Evolutionary conservation across 2,113 vertebrate species (phyloP), one percentile per base, ranked within the genome.

Genomic region (Calyptommatus sinebrachiatus): DNA sequence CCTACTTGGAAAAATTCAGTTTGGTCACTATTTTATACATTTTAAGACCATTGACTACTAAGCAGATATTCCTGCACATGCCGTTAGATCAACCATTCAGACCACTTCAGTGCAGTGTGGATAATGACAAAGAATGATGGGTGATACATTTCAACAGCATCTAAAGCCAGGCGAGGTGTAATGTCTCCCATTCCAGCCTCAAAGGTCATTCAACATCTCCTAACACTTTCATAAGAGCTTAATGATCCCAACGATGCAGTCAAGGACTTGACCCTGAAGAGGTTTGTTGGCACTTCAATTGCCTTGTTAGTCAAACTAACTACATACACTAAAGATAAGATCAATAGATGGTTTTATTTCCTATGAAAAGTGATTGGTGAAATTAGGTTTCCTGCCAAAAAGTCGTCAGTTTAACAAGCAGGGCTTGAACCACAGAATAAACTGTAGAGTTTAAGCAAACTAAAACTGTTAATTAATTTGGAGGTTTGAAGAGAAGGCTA

Each of bases 281-380:
- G n/a, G 29, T 80, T 80, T 78, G 29, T 60, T 78, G 60, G 22
- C 28, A 22, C 29, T 41, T 50, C 63, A 68, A 16, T 35, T 74
- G 31, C 18, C 63, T 74, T 74, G 65, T 80, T 74, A 74, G 50
- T 50, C 63, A 80, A 80, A 80, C 74, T 68, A 74, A 68, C 29
- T 62, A 68, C 31, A 26, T n/a, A 80, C 18, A 60, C 71, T 45
- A 67, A 1, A 12, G 71, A 28, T 24, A 57, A 74, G 65, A 74
- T 74, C 71, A 80, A 74, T 74, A 80, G 26, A 9, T 10, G 46
- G 31, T 80, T 74, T 72, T 45, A 28, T 74, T 74, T 68, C 31
- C 24, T 53, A 28, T 67, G 50, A 74, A 74, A 67, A 45, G 66
- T 69, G 26, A 31, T 45, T 20, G 8, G 29, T 45, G 26, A 45